Conservation (phyloP, 1,140 invertebrate species). For the Kradibia gibbosae region DNA sequence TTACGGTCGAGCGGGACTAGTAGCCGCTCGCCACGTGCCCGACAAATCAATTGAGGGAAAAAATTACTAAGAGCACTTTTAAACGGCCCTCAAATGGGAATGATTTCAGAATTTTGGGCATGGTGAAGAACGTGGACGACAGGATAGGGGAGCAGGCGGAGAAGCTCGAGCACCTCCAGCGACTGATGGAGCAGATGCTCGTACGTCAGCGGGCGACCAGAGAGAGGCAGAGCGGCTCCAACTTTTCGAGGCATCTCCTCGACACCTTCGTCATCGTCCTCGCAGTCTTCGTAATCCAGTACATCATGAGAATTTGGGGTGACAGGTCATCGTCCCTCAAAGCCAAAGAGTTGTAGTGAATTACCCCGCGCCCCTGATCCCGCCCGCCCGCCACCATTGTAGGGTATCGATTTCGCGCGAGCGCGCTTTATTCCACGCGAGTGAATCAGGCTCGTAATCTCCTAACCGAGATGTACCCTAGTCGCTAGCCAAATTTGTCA, state of each 20-base stretch:
- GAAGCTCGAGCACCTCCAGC: conserved; percentile 69
- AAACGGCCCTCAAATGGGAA: not conserved
- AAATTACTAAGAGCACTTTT: too few relatives aligned
- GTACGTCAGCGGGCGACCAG: conserved; percentile 65
- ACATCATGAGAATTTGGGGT: conserved; percentile 63
- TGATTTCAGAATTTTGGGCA: conserved; percentile 60
- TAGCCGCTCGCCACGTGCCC: too few relatives aligned
- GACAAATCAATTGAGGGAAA: too few relatives aligned
- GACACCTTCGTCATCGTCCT: conserved; percentile 67
- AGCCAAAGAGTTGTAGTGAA: conserved; percentile 59
- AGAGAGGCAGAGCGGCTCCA: conserved; percentile 61
- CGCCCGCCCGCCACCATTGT: not conserved
- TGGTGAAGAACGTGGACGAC: conserved; percentile 67
- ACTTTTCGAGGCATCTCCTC: conserved; percentile 63
- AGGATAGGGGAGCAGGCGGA: conserved; percentile 65
- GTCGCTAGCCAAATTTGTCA: conserved; percentile 49
- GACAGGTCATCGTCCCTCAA: conserved; percentile 9
- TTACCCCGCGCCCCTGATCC: not conserved
- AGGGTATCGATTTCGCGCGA: not conserved
- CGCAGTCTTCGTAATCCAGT: conserved; percentile 67
- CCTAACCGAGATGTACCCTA: conserved; percentile 41
- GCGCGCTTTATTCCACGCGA: conserved; percentile 14
- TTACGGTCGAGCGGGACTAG: too few relatives aligned
- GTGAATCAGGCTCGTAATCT: conserved; percentile 37
- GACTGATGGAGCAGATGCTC: conserved; percentile 66